These are phyloP conservation scores for Hirtodrosophila confusa DNA, from an alignment of 2,888 invertebrate species.

Conservation along the genomic window DNA sequence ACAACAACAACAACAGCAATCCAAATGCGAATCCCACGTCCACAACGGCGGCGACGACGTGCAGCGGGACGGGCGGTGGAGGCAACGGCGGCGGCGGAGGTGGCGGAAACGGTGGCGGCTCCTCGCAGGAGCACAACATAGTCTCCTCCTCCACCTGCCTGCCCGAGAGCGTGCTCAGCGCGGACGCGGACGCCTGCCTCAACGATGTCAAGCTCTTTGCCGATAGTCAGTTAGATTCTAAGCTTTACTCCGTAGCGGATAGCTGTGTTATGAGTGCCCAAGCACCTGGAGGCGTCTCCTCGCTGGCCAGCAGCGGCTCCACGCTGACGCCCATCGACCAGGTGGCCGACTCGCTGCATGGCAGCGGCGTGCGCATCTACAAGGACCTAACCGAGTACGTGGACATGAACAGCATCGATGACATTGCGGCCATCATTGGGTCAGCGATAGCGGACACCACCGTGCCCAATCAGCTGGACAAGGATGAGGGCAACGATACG, in stretches of 20 bases:
- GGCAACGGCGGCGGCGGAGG: constrained; percentile 41
- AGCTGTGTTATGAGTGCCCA: constrained; percentile 81
- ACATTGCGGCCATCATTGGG: constrained; percentile 94
- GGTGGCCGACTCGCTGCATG: constrained; percentile 87
- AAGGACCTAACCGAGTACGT: constrained; percentile 84
- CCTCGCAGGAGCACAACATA: constrained; percentile 88
- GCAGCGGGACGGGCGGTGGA: constrained; percentile 61
- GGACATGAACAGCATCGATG: constrained; percentile 91
- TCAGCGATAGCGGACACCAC: constrained; percentile 95
- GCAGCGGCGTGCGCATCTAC: constrained; percentile 83
- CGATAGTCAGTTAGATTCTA: constrained; percentile 85
- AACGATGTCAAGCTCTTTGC: constrained; percentile 87
- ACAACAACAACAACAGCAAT: constrained; percentile 55
- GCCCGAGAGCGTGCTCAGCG: constrained; percentile 86
- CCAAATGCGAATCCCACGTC: constrained; percentile 67
- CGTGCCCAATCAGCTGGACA: constrained; percentile 89
- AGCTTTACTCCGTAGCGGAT: constrained; percentile 85
- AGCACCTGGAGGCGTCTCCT: constrained; percentile 32
- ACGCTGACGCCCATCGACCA: constrained; percentile 82
- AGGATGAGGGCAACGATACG: constrained; percentile 90
- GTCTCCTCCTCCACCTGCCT: constrained; percentile 90
- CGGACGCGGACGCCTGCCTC: constrained; percentile 85
- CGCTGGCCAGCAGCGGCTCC: constrained; percentile 60
- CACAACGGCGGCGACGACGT: constrained; percentile 61
- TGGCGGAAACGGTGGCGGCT: constrained; percentile 46